Percentiles rank a stretch among this genome's conserved stretches.
These are phyloP conservation scores for Myripristis jacobus DNA, from an alignment of 2,797 vertebrate genomes.

Conservation along the genomic window DNA sequence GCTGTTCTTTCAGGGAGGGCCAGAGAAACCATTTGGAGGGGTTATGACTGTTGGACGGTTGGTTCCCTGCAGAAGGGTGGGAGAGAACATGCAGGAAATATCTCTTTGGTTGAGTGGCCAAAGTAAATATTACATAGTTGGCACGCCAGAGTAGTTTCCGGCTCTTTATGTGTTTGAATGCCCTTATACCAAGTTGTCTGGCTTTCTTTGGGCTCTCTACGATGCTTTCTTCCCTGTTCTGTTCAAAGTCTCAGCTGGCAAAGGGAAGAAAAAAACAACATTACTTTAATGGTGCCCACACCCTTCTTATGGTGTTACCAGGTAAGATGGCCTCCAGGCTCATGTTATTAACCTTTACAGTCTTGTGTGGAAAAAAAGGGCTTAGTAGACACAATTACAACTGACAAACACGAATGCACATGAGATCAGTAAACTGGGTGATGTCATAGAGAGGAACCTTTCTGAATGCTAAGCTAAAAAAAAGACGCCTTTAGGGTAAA, in stretches of 20 bases:
- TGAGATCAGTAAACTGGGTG: conserved; percentile 21
- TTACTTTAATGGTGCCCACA: conserved; percentile 21
- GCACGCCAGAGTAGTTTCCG: conserved; percentile 33
- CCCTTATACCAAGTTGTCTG: conserved; percentile 40
- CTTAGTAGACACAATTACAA: conserved; percentile 4
- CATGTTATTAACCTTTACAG: conserved; percentile 18
- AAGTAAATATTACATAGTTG: conserved; percentile 65
- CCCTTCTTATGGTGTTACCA: conserved; percentile 11
- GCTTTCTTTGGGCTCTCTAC: conserved; percentile 20
- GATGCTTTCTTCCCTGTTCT: too few relatives aligned
- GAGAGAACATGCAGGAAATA: conserved; percentile 67
- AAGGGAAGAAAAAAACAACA: conserved; percentile 21
- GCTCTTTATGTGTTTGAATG: conserved; percentile 36
- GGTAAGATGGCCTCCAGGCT: conserved; percentile 5
- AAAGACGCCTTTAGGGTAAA: conserved; percentile 20
- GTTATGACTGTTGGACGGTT: conserved; percentile 22
- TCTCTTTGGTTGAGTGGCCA: conserved; percentile 64
- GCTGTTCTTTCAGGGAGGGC: conserved; percentile 22
- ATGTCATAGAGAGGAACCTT: conserved; percentile 7
- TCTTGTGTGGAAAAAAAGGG: background rate
- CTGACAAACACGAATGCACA: conserved; percentile 4
- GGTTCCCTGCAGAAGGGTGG: conserved; percentile 46
- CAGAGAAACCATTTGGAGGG: conserved; percentile 22
- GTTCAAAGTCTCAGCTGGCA: conserved; percentile 28
- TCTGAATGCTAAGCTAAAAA: conserved; percentile 23